These are phyloP conservation scores for Antechinus flavipes DNA, from an alignment of 2,113 vertebrate species.

Conservation along the genomic window DNA sequence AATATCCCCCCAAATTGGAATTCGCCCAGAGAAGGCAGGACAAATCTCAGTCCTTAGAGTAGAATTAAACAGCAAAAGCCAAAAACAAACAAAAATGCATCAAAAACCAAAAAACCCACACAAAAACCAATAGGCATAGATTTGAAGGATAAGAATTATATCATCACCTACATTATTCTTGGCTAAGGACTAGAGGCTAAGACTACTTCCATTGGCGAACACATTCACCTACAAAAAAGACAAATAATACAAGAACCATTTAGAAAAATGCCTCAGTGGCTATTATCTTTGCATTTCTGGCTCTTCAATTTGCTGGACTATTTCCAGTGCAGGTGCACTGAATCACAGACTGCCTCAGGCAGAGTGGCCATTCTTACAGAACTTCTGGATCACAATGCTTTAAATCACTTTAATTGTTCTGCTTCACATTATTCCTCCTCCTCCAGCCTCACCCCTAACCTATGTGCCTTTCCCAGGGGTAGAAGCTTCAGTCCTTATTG, in stretches of 20 bases:
- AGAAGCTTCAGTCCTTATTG: neutral
- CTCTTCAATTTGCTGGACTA: neutral
- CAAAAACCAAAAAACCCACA: too few relatives aligned
- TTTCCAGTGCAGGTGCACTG: neutral
- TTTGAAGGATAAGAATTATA: neutral
- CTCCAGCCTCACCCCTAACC: neutral
- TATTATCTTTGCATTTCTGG: neutral
- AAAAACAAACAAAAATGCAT: too few relatives aligned
- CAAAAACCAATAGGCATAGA: neutral
- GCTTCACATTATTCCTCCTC: neutral
- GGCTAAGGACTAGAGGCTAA: neutral
- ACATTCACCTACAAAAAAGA: neutral
- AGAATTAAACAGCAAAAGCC: neutral
- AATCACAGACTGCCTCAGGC: neutral
- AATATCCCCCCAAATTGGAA: neutral
- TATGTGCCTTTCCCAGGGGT: neutral
- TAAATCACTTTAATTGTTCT: neutral
- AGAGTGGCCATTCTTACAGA: neutral
- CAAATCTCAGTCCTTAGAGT: neutral
- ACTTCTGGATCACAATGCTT: neutral
- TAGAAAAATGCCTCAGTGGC: neutral
- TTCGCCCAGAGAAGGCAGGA: neutral
- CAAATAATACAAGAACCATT: neutral
- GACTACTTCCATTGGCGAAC: neutral
- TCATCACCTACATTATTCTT: neutral